Base-by-base conservation (phyloP, 2,797 vertebrate species). In the Chrysocyon brachyurus region DNA sequence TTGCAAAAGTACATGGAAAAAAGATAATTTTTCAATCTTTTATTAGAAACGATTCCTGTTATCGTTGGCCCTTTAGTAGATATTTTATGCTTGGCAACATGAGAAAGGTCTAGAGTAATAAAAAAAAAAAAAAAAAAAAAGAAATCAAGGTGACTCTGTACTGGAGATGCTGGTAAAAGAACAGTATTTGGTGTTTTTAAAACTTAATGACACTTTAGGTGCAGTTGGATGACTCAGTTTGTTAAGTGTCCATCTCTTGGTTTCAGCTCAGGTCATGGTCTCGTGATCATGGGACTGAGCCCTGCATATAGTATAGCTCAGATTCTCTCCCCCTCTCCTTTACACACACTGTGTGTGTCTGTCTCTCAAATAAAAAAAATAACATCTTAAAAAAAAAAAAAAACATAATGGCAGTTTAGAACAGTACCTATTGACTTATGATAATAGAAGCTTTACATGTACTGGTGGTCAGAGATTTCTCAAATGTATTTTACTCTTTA, bases 401-500 rank as follows among this genome's bases (percentile, higher is more conserved):
- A 40, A 77, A n/a, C 1, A 54, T 68, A 46, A 6, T 26, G 56
- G 57, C 6, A 59, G 31, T 64, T 95, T 96, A 64, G 10, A 85
- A 16, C 8, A 59, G 7, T 28, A 7, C 1, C 70, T 19, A 17
- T 40, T 77, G 70, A 26, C 5, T 33, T 52, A 10, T 36, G n/a
- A 46, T 52, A 5, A 36, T 46, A 2, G 28, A 14, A 36, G 9
- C 56, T 89, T 89, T 73, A 49, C 54, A 36, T 22, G 28, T 85
- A 11, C 0, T 36, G 4, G 8, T 90, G 26, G 31, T 54, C 7
- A 1, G 2, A 0, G 9, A 82, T 78, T 84, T 94, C 26, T 92
- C 57, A 36, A 87, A 64, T 96, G 94, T 54, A 22, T 73, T 90
- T 90, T 61, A 81, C 54, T 87, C 2, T 96, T 96, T 72, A 57